Conservation (phyloP, 1,140 invertebrate species). For the Cecropterus lyciades region DNA sequence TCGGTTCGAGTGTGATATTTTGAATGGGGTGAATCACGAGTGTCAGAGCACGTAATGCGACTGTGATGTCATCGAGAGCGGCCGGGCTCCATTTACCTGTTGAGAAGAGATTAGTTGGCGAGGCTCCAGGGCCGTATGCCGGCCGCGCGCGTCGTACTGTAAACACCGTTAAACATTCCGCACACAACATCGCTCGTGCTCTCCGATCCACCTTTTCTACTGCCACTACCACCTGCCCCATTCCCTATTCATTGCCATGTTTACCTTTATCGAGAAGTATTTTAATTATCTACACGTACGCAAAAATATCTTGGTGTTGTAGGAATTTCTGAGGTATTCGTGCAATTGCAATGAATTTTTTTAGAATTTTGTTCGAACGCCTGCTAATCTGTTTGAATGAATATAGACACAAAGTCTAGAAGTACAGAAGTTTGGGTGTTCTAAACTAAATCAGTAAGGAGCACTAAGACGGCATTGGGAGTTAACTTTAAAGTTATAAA, state of each 20-base stretch:
- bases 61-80: conserved; percentile 71
- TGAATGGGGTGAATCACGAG: conserved; percentile 69
- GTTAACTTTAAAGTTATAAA: no score
- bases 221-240: background rate
- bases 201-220: background rate
- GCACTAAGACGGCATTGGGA: no score
- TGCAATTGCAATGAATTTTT: no score
- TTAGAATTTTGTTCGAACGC: no score
- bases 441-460: no score
- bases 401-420: no score
- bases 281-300: no score
- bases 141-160: conserved; percentile 53
- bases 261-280: background rate
- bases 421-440: no score
- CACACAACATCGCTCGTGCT: conserved; percentile 41
- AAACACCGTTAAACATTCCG: conserved; percentile 57
- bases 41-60: conserved; percentile 48
- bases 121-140: conserved; percentile 55
- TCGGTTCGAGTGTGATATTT: conserved; percentile 46
- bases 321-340: no score
- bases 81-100: conserved; percentile 73
- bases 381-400: no score
- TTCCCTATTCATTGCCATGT: background rate
- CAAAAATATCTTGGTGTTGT: no score
- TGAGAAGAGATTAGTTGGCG: conserved; percentile 75